Percentiles rank a stretch among this genome's conserved stretches.
These are phyloP conservation scores for Anomalospiza imberbis DNA, from an alignment of 2,797 vertebrate species.

Conservation along the genomic window DNA sequence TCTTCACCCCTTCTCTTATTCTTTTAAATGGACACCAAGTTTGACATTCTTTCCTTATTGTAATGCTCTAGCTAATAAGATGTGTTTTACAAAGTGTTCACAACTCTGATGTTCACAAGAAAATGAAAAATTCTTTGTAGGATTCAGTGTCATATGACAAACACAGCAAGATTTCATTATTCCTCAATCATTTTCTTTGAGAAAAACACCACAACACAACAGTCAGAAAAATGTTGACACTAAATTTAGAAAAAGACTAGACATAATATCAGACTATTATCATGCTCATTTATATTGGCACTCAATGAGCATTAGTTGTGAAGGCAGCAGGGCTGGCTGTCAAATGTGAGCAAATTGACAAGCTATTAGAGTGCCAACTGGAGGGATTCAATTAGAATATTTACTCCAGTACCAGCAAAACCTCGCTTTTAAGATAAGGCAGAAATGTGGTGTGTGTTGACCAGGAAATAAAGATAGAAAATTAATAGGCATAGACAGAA, in stretches of 20 bases:
- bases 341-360: slow-evolving; percentile 6
- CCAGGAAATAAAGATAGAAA: neutral
- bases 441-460: neutral
- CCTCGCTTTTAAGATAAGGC: slow-evolving; percentile 9
- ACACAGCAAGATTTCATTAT: slow-evolving; percentile 37
- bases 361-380: neutral
- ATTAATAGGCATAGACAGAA: slow-evolving; percentile 18
- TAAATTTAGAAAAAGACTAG: slow-evolving; percentile 34
- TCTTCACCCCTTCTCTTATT: slow-evolving; percentile 27
- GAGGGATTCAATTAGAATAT: slow-evolving; percentile 47
- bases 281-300: slow-evolving; percentile 24
- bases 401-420: neutral
- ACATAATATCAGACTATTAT: slow-evolving; percentile 37
- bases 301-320: slow-evolving; percentile 9
- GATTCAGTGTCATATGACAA: slow-evolving; percentile 5
- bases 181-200: slow-evolving; percentile 26
- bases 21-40: slow-evolving; percentile 73
- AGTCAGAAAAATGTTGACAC: slow-evolving; percentile 40
- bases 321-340: slow-evolving; percentile 53
- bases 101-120: neutral
- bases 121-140: slow-evolving; percentile 17
- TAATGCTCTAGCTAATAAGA: neutral
- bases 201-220: slow-evolving; percentile 24
- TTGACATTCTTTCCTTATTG: slow-evolving; percentile 14
- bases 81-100: slow-evolving; percentile 9